Evolutionary conservation across 64 coral and sea anemone genomes (phyloP).

Genomic region (Montipora sp.): DNA sequence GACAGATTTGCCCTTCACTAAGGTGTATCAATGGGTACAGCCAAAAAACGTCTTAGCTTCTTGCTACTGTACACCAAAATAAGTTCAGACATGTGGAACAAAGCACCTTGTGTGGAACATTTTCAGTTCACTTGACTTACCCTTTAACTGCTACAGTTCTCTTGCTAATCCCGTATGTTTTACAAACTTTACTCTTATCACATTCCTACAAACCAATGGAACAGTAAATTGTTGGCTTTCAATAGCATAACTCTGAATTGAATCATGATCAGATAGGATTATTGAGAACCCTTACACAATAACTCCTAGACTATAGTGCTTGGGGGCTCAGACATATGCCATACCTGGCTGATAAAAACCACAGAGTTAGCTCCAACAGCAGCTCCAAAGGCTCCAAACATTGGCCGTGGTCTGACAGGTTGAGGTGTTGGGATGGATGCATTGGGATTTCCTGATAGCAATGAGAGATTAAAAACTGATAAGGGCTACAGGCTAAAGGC

Average conservation of each 20-base stretch:
- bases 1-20: no score
- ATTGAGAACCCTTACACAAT: no score
- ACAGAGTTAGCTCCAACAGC: conserved; percentile 76
- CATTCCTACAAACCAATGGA: conserved; percentile 42
- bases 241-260: no score
- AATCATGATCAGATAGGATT: no score
- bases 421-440: conserved; percentile 84
- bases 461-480: neutral
- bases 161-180: conserved; percentile 75
- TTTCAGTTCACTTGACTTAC: conserved; percentile 5
- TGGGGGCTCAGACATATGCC: neutral
- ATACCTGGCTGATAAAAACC: conserved; percentile 78
- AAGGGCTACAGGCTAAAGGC: no score
- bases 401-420: conserved; percentile 76
- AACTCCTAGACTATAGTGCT: no score
- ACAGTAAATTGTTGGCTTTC: neutral
- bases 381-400: conserved; percentile 88
- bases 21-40: no score
- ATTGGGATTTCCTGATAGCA: conserved; percentile 68
- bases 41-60: no score
- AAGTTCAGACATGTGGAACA: no score
- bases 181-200: conserved; percentile 50
- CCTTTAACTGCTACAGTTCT: conserved; percentile 66
- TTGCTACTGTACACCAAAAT: no score
- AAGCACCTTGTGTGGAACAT: no score